These are phyloP conservation scores for Conger conger DNA, from an alignment of 2,113 vertebrate genomes.

Conservation along the genomic window DNA sequence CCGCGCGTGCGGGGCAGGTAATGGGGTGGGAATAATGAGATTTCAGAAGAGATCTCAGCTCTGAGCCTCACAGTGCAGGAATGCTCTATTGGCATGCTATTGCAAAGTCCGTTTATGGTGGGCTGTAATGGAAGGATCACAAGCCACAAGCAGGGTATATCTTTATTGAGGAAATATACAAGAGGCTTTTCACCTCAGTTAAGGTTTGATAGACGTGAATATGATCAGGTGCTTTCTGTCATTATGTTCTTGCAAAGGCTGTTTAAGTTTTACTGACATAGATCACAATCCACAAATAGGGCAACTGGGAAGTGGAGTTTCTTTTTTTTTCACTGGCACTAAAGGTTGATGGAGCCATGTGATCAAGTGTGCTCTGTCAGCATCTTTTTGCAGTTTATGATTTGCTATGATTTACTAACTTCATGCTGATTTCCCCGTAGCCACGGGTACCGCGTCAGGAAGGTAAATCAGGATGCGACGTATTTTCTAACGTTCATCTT, in stretches of 20 bases:
- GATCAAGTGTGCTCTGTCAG: not conserved
- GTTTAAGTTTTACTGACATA: too few species aligned
- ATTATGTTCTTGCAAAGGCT: too few species aligned
- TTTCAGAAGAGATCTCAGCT: not conserved
- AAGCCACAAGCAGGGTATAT: not conserved
- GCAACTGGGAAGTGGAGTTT: too few species aligned
- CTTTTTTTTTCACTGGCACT: not conserved
- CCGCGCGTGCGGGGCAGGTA: constrained; percentile 7
- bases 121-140: not conserved
- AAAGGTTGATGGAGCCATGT: not conserved
- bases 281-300: too few species aligned
- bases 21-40: constrained; percentile 10
- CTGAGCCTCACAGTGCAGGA: not conserved
- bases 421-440: not conserved
- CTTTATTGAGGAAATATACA: not conserved
- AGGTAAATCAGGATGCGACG: not conserved
- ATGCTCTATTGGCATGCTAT: not conserved
- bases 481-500: not conserved
- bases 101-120: not conserved
- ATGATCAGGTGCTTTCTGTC: too few species aligned
- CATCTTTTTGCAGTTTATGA: not conserved
- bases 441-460: not conserved
- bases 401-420: not conserved
- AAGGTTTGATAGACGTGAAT: not conserved
- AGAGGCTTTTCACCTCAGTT: not conserved